These are phyloP conservation scores for Alosa sapidissima DNA, from an alignment of 2,797 vertebrate species.

Conservation along the genomic window DNA sequence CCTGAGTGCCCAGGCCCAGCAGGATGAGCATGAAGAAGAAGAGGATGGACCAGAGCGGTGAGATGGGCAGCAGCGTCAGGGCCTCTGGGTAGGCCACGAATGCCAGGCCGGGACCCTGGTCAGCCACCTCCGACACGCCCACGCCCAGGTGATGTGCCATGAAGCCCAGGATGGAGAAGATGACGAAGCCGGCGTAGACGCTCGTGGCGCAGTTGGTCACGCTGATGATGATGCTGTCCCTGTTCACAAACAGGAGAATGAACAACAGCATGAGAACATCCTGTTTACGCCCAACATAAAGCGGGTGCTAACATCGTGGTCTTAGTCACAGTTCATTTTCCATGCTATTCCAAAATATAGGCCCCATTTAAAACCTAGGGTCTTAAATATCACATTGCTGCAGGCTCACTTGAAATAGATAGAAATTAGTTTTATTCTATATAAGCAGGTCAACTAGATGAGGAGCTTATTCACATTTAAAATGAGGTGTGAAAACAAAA, in stretches of 20 bases:
- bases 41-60: conserved; percentile 93
- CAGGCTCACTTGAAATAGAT: background rate
- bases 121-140: conserved; percentile 91
- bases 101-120: conserved; percentile 94
- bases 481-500: background rate
- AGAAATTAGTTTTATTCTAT: background rate
- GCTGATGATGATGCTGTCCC: conserved; percentile 99
- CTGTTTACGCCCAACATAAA: background rate
- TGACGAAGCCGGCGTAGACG: conserved; percentile 95
- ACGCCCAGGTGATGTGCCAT: conserved; percentile 95
- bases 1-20: conserved; percentile 95
- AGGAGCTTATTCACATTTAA: background rate
- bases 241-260: conserved; percentile 55
- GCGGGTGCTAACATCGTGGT: background rate
- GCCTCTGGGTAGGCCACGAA: conserved; percentile 98
- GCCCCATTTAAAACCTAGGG: background rate
- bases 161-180: conserved; percentile 98
- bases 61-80: conserved; percentile 93
- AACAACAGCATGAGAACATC: background rate
- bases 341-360: background rate
- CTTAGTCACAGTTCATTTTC: background rate
- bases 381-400: background rate
- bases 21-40: conserved; percentile 99
- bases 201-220: conserved; percentile 98
- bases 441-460: conserved; percentile 3